Conservation (phyloP, 1,140 invertebrate species). For the Diachasma alloeum region DNA sequence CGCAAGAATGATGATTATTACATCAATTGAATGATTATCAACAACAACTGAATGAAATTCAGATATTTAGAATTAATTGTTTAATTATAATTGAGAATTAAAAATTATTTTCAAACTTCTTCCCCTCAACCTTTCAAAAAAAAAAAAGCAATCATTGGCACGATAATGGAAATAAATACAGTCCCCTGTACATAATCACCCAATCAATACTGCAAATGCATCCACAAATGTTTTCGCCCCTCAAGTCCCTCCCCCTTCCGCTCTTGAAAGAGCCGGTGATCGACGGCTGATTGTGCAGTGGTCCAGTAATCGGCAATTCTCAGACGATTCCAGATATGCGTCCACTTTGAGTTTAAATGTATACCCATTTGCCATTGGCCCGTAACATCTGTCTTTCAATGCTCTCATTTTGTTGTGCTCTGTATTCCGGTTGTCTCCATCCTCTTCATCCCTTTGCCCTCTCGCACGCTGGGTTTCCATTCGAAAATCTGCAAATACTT, state of each 20-base stretch:
- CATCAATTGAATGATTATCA: no score
- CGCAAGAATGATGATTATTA: no score
- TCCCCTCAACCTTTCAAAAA: no score
- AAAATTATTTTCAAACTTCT: no score
- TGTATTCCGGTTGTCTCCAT: neutral
- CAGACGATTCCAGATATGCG: neutral
- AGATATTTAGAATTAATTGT: no score
- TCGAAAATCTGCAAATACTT: neutral
- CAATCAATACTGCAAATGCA: neutral
- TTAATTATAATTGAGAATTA: no score
- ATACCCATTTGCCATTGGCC: neutral
- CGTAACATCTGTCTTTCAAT: conserved; percentile 2
- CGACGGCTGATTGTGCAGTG: neutral
- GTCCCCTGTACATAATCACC: neutral
- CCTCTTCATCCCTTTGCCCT: neutral
- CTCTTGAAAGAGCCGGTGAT: neutral
- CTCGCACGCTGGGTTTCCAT: neutral
- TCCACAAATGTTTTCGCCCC: neutral
- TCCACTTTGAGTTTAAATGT: conserved; percentile 1
- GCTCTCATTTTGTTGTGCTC: neutral
- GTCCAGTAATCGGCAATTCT: neutral
- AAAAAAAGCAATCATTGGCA: no score
- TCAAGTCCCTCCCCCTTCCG: neutral
- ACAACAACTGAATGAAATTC: no score
- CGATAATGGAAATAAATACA: no score